Evolutionary conservation across 2,797 vertebrate species (phyloP), one percentile per base, ranked within the genome.

Genomic region (Xenentodon cancila): DNA sequence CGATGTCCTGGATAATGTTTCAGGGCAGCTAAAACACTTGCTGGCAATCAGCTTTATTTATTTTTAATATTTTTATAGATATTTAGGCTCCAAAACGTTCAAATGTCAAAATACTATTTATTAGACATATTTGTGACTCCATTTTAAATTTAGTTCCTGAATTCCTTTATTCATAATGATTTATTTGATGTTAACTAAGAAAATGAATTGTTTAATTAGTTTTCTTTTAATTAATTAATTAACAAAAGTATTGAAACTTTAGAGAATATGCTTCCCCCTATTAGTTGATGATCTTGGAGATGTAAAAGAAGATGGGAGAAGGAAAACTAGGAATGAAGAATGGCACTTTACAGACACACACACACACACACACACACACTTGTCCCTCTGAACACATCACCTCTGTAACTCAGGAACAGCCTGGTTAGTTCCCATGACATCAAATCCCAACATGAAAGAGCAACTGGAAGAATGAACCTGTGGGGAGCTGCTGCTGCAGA

Each of bases 391-490:
- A 79, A 75, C 74, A n/a, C 27, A 21, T 60, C 57, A 62, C 73
- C 63, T 73, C 51, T 11, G 68, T 75, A 64, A 80, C 59, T 72
- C 47, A 34, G 66, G 72, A 75, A 66, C 70, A 49, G 53, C 73
- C 77, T 70, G 42, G 57, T 64, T 72, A 30, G 90, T 91, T 91
- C 71, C 89, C 85, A 92, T 90, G 90, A 86, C 90, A 88, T 90
- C 88, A 88, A 82, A 90, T 83, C 74, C 64, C 75, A 85, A 79
- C 75, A 81, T 64, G 72, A 79, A 77, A 76, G 52, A 81, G 64
- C 18, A 30, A 70, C 67, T 64, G 64, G 71, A 79, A 32, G 53
- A 71, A 71, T 64, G 59, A 59, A 71, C 71, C 30, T 49, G 46
- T 53, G 25, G 53, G n/a, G 52, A 19, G 1, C 57, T n/a, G 34